Conservation (phyloP, 2,888 invertebrate genomes). For the Microctonus aethiopoides region DNA sequence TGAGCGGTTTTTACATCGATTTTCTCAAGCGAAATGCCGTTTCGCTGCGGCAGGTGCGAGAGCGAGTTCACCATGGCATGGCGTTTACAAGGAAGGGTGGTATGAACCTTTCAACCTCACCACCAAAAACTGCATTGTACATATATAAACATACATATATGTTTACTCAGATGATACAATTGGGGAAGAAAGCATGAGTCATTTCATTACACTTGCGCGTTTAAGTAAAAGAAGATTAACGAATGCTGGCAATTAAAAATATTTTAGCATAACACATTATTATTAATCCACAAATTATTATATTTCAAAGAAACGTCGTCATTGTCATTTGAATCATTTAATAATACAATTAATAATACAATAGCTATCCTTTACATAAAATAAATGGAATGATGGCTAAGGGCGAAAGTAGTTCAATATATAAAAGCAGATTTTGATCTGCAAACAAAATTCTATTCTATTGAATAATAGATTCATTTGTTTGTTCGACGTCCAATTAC, state of each 20-base stretch:
- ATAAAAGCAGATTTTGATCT: too few species aligned
- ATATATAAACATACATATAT: neutral
- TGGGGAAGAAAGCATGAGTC: conserved; percentile 16
- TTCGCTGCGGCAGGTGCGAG: conserved; percentile 35
- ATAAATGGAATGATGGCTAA: too few species aligned
- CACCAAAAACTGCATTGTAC: neutral
- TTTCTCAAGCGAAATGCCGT: conserved; percentile 31
- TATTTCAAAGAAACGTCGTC: too few species aligned
- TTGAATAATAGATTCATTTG: too few species aligned
- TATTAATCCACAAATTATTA: too few species aligned
- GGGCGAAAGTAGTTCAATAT: too few species aligned
- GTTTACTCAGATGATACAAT: too few species aligned
- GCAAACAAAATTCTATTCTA: too few species aligned
- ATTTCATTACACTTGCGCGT: conserved; percentile 10
- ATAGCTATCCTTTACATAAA: too few species aligned
- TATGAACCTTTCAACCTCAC: neutral
- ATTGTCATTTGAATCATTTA: too few species aligned
- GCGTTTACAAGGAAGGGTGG: conserved; percentile 11
- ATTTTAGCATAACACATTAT: neutral
- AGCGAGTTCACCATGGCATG: conserved; percentile 17
- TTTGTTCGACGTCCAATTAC: neutral
- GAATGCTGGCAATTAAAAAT: neutral
- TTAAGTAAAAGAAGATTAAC: too few species aligned
- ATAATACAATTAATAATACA: too few species aligned
- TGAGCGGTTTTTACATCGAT: conserved; percentile 34